Conservation (phyloP, 1,140 invertebrate species). For the Calosoma granatense region DNA sequence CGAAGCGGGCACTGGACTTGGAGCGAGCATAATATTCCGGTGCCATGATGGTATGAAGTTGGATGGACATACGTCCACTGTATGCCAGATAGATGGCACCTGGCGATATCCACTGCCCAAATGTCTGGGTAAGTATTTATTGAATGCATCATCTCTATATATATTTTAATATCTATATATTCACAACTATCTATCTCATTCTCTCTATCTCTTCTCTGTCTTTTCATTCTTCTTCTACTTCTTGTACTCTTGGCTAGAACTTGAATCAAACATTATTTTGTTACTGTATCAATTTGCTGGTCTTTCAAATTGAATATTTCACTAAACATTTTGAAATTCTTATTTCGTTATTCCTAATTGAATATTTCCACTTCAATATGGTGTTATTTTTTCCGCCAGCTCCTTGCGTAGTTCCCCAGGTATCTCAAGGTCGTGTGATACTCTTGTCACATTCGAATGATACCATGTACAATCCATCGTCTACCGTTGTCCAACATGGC, state of each 20-base stretch:
- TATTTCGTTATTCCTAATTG: not conserved
- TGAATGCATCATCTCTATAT: not conserved
- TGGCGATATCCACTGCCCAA: constrained; percentile 88
- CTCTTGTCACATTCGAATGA: constrained; percentile 42
- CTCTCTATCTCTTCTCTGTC: not conserved
- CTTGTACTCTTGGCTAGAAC: not conserved
- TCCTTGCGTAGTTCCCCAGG: constrained; percentile 82
- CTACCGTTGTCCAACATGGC: constrained; percentile 71
- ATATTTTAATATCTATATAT: not conserved
- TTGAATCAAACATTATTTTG: not conserved
- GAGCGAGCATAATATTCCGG: constrained; percentile 85
- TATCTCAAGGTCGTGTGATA: constrained; percentile 69
- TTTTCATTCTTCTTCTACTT: constrained; percentile 1
- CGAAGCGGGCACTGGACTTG: constrained; percentile 76
- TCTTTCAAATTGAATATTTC: constrained; percentile 5
- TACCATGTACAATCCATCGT: constrained; percentile 39
- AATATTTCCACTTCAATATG: not conserved
- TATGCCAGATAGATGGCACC: constrained; percentile 83
- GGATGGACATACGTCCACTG: constrained; percentile 76
- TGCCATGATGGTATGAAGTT: constrained; percentile 90
- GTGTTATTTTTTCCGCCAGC: constrained; percentile 37
- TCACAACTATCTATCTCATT: not conserved
- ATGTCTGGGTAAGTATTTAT: constrained; percentile 48
- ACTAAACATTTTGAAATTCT: not conserved
- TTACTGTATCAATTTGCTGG: not conserved